Evolutionary conservation across 2,113 vertebrate species (phyloP).

Genomic region (Rhinolophus sinicus): DNA sequence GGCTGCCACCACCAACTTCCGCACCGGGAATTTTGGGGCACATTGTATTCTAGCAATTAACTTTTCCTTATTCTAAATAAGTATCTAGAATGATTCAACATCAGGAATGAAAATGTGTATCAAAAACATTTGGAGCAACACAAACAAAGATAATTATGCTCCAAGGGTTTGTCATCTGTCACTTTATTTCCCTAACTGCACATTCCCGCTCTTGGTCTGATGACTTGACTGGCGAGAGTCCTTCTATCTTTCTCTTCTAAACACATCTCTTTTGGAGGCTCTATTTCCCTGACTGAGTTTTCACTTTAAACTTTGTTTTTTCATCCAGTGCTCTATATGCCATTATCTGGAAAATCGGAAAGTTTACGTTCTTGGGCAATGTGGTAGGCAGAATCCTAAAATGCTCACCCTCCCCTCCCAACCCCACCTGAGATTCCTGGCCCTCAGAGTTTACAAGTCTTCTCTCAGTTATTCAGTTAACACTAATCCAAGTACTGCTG

Average conservation of each 20-base stretch:
- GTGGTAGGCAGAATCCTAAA: neutral
- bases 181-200: neutral
- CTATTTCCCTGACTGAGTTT: neutral
- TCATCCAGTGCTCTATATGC: neutral
- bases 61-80: slow-evolving; percentile 61
- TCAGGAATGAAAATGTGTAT: slow-evolving; percentile 33
- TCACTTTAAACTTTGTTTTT: neutral
- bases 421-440: neutral
- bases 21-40: slow-evolving; percentile 65
- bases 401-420: fast-evolving
- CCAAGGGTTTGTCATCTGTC: neutral
- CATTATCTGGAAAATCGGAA: neutral
- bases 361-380: neutral
- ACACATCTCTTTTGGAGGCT: neutral
- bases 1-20: slow-evolving; percentile 25
- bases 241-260: neutral
- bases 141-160: slow-evolving; percentile 43
- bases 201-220: neutral
- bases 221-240: neutral
- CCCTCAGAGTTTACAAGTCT: fast-evolving
- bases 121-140: slow-evolving; percentile 58
- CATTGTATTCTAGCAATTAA: slow-evolving; percentile 36
- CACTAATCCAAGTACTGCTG: neutral
- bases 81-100: slow-evolving; percentile 61
- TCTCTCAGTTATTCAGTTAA: neutral